These are phyloP conservation scores for Plebejus melissa DNA, from an alignment of 2,888 invertebrate genomes.

Conservation along the genomic window DNA sequence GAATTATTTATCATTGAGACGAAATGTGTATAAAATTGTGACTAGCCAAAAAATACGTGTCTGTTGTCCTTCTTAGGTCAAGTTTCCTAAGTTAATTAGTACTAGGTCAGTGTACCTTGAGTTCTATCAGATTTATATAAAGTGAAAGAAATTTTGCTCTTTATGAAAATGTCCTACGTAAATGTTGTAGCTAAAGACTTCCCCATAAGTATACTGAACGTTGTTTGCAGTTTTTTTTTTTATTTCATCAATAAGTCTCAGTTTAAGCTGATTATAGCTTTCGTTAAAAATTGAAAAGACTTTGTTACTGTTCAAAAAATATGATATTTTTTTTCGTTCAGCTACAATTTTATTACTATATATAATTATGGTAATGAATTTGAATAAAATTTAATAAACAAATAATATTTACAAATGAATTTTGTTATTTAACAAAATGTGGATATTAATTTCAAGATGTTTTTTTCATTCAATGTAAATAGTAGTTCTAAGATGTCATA, in stretches of 20 bases:
- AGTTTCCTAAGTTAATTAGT: constrained; percentile 21
- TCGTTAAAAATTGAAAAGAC: not conserved
- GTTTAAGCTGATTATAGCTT: not conserved
- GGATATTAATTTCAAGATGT: not conserved
- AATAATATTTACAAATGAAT: not conserved
- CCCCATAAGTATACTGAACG: not conserved
- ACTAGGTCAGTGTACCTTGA: constrained; percentile 21
- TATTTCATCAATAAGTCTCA: not conserved
- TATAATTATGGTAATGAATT: not conserved
- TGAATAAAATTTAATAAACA: not conserved
- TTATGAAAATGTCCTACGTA: constrained; percentile 48
- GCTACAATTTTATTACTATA: not conserved
- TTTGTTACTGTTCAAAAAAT: not conserved
- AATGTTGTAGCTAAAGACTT: constrained; percentile 49
- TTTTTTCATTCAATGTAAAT: constrained; percentile 52
- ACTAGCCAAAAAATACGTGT: constrained; percentile 2
- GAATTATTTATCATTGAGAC: not conserved
- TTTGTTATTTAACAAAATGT: not conserved
- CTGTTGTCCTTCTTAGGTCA: constrained; percentile 16
- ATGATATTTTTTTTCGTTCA: not conserved
- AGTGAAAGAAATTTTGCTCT: constrained; percentile 34
- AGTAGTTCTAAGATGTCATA: constrained; percentile 65
- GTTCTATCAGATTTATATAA: constrained; percentile 24
- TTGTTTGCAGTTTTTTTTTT: not conserved
- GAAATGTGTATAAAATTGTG: constrained; percentile 18